Conservation (phyloP, 1,140 invertebrate species). For the Cotesia vestalis region DNA sequence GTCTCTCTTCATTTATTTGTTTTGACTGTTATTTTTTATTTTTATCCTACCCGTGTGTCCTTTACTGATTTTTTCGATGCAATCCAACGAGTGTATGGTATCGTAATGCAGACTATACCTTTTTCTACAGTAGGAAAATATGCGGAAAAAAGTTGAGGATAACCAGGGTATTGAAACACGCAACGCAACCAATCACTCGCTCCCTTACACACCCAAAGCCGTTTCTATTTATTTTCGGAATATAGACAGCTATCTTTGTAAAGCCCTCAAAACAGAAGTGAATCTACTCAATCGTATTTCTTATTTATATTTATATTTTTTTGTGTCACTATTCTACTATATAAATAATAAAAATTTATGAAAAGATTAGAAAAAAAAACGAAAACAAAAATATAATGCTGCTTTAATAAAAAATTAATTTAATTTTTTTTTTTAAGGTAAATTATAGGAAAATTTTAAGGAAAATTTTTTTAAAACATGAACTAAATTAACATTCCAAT, state of each 20-base stretch:
- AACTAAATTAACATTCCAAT: too few species aligned
- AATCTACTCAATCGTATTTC: conserved; percentile 31
- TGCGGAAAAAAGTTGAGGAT: conserved; percentile 36
- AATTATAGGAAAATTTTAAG: too few species aligned
- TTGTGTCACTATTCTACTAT: conserved; percentile 1
- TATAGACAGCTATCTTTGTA: conserved; percentile 41
- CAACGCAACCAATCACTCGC: conserved; percentile 41
- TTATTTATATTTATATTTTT: conserved; percentile 7
- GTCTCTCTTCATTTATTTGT: conserved; percentile 6
- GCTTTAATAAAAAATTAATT: neutral
- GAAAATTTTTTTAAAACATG: too few species aligned
- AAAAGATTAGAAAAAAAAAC: neutral
- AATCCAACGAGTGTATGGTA: neutral
- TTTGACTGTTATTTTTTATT: neutral
- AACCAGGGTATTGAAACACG: conserved; percentile 32
- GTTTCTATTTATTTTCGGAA: conserved; percentile 44
- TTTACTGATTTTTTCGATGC: conserved; percentile 1
- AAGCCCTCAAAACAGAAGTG: conserved; percentile 40
- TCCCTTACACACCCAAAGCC: conserved; percentile 33
- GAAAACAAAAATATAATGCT: neutral
- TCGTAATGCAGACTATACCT: neutral
- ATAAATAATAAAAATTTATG: conserved; percentile 18
- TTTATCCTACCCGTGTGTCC: too few species aligned
- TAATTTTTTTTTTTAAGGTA: too few species aligned
- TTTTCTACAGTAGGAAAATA: conserved; percentile 20